phyloP scores from a whole-genome alignment of 2,113 vertebrate genomes.

The Peromyscus polionotus region DNA sequence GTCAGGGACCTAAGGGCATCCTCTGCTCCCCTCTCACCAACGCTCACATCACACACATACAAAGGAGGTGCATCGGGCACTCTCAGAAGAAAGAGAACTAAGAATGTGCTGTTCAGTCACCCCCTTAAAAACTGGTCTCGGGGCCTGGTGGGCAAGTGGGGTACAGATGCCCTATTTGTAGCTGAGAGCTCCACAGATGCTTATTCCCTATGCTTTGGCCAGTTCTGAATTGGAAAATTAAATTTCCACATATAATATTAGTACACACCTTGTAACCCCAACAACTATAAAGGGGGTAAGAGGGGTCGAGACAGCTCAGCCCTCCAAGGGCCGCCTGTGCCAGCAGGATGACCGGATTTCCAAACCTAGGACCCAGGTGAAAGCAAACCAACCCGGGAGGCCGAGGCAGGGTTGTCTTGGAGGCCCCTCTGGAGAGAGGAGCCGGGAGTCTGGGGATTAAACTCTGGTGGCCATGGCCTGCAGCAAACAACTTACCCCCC shows the following conservation, averaged over 20 bases:
- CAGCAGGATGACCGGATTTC: neutral
- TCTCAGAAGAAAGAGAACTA: neutral
- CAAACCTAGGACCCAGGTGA: neutral
- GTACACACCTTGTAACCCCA: neutral
- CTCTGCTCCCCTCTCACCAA: neutral
- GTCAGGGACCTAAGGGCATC: neutral
- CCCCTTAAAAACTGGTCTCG: neutral
- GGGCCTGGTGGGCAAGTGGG: neutral
- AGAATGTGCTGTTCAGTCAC: neutral
- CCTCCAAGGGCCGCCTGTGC: neutral
- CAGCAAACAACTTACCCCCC: neutral
- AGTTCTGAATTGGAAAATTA: neutral
- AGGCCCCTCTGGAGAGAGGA: neutral
- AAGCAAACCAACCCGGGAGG: neutral
- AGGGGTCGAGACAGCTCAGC: neutral
- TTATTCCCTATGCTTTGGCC: neutral
- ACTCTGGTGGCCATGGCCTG: neutral
- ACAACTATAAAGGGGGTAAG: neutral
- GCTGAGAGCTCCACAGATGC: neutral
- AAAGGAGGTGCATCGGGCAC: neutral
- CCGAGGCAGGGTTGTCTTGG: neutral
- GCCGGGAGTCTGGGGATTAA: neutral
- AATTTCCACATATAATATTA: neutral
- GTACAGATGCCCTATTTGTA: neutral
- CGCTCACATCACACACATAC: neutral